Conservation (phyloP, 2,888 invertebrate species). For the Aspidapion aeneum region DNA sequence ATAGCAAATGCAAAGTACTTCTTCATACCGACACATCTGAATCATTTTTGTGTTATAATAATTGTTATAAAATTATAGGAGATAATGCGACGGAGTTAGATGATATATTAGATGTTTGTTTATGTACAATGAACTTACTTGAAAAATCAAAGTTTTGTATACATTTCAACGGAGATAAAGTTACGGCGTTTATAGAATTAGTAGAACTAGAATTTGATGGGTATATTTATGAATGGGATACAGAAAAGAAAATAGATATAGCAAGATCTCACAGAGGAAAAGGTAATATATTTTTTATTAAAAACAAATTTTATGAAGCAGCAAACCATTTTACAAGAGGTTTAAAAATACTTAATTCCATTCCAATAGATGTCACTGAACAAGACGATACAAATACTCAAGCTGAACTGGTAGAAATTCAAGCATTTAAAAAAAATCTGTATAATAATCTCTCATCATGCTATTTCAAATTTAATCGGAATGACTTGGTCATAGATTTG, state of each 20-base stretch:
- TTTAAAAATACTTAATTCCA: slow-evolving; percentile 67
- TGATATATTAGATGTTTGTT: slow-evolving; percentile 48
- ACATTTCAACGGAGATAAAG: slow-evolving; percentile 34
- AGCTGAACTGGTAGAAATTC: slow-evolving; percentile 38
- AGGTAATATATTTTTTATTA: slow-evolving; percentile 62
- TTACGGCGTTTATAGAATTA: slow-evolving; percentile 45
- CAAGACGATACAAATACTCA: slow-evolving; percentile 45
- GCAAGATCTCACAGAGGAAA: slow-evolving; percentile 49
- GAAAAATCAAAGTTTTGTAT: slow-evolving; percentile 50
- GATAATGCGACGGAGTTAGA: slow-evolving; percentile 48
- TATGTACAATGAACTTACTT: slow-evolving; percentile 49
- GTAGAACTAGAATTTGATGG: slow-evolving; percentile 43
- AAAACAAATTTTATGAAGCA: slow-evolving; percentile 56
- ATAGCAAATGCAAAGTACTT: slow-evolving; percentile 40
- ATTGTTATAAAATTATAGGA: slow-evolving; percentile 40
- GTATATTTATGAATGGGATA: slow-evolving; percentile 47
- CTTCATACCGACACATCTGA: slow-evolving; percentile 32
- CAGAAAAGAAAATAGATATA: slow-evolving; percentile 45
- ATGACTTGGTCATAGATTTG: slow-evolving; percentile 61
- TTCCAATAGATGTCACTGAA: slow-evolving; percentile 51
- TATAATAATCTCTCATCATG: slow-evolving; percentile 84
- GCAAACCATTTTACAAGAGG: slow-evolving; percentile 71
- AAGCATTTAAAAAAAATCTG: slow-evolving; percentile 60
- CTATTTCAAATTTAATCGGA: slow-evolving; percentile 66
- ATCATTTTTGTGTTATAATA: slow-evolving; percentile 15